A percentile compares a stretch with the other conserved stretches of the same genome.
phyloP scores from a whole-genome alignment of 2,113 vertebrate genomes.

The Colius striatus region DNA sequence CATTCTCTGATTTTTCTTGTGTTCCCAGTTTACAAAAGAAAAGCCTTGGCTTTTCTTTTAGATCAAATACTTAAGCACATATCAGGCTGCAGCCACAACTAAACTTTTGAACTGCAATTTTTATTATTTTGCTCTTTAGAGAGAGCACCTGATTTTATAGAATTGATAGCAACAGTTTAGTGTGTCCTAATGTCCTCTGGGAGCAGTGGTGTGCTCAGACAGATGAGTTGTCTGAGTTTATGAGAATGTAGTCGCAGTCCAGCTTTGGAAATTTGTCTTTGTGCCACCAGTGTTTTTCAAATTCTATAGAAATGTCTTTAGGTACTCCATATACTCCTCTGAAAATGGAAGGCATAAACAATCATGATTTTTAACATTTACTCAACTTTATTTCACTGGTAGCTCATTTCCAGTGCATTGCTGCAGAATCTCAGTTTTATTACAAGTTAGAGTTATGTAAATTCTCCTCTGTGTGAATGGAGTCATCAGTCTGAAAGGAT shows the following conservation, averaged over 20 bases:
- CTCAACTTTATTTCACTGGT: constrained; percentile 25
- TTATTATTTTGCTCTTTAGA: constrained; percentile 68
- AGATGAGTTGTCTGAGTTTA: constrained; percentile 61
- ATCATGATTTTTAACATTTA: constrained; percentile 26
- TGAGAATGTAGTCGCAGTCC: constrained; percentile 58
- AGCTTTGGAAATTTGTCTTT: constrained; percentile 63
- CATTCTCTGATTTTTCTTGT: constrained; percentile 51
- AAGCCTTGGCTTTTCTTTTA: constrained; percentile 38
- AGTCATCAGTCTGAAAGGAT: neutral
- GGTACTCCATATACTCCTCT: constrained; percentile 12
- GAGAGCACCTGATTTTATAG: constrained; percentile 61
- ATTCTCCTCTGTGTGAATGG: constrained; percentile 10
- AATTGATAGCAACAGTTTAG: constrained; percentile 74
- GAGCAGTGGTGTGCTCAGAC: constrained; percentile 63
- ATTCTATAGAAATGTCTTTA: constrained; percentile 59
- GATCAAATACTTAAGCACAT: constrained; percentile 67
- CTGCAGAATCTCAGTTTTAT: constrained; percentile 38
- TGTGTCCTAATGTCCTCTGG: constrained; percentile 48
- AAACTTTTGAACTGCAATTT: constrained; percentile 73
- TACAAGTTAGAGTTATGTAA: constrained; percentile 21
- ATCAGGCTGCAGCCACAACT: constrained; percentile 62
- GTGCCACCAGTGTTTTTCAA: constrained; percentile 56
- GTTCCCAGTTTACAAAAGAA: constrained; percentile 7
- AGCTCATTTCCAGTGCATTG: neutral
- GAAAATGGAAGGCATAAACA: constrained; percentile 26